These are phyloP conservation scores for Micrasema longulum DNA, from an alignment of 1,140 invertebrate genomes.

Conservation along the genomic window DNA sequence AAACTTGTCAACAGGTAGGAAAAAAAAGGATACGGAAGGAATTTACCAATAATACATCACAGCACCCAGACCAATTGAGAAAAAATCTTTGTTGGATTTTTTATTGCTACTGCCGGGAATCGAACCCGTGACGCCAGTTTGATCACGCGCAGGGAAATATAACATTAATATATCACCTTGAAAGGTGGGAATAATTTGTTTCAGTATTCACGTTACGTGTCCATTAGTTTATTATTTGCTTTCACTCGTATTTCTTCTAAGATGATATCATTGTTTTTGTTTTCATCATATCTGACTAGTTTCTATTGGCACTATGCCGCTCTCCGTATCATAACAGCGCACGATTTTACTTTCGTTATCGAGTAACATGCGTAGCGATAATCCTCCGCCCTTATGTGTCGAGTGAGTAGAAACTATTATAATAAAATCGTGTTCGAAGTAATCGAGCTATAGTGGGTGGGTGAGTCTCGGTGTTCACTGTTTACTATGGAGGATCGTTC, in stretches of 20 bases:
- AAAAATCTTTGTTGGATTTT: too few species aligned
- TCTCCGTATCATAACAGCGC: background rate
- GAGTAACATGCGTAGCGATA: too few species aligned
- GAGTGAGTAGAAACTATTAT: too few species aligned
- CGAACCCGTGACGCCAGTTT: too few species aligned
- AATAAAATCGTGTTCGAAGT: too few species aligned
- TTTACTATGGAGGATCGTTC: too few species aligned
- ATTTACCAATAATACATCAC: too few species aligned
- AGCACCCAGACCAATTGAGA: too few species aligned
- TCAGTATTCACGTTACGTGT: conserved; percentile 6
- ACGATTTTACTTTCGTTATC: background rate
- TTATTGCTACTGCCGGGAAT: too few species aligned
- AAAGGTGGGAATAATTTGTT: background rate
- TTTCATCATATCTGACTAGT: background rate
- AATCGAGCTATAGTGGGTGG: background rate
- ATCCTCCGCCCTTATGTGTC: too few species aligned
- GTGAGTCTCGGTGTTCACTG: background rate
- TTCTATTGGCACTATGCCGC: background rate
- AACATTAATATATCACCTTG: conserved; percentile 5
- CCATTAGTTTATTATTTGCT: conserved; percentile 3
- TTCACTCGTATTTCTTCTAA: conserved; percentile 10
- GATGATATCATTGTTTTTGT: background rate
- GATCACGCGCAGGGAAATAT: background rate
- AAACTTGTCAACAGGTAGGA: too few species aligned
- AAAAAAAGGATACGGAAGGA: too few species aligned